Evolutionary conservation across 2,888 invertebrate species (phyloP).

Genomic region (Cantharis flavilabris): DNA sequence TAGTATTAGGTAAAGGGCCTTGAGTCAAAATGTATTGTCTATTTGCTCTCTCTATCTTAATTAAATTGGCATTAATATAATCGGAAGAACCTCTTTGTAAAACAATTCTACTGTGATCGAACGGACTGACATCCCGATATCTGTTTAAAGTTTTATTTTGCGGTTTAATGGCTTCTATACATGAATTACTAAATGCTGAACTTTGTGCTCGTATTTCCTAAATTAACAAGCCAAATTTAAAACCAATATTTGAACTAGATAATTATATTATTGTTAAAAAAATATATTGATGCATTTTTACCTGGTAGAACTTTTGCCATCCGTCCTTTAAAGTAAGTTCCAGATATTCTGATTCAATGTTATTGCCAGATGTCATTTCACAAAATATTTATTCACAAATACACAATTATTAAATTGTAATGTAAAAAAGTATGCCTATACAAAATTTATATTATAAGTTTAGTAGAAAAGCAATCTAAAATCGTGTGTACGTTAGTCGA

Average conservation of each 20-base stretch:
- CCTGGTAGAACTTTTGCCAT: constrained; percentile 76
- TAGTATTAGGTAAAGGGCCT: constrained; percentile 86
- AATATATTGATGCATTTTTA: constrained; percentile 44
- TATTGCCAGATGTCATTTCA: constrained; percentile 48
- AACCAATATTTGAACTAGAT: neutral
- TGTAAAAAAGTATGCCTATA: neutral
- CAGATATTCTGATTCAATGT: constrained; percentile 73
- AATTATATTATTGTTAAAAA: neutral
- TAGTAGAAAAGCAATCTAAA: neutral
- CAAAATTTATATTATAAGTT: neutral
- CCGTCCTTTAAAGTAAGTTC: constrained; percentile 71
- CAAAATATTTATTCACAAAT: constrained; percentile 12
- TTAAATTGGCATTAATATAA: constrained; percentile 94
- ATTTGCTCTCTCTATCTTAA: constrained; percentile 82
- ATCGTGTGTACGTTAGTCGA: constrained; percentile 5
- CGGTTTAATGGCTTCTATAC: constrained; percentile 73
- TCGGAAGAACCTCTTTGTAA: constrained; percentile 75
- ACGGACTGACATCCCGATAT: constrained; percentile 94
- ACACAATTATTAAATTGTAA: constrained; percentile 4
- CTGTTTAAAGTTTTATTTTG: constrained; percentile 84
- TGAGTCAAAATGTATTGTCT: constrained; percentile 94
- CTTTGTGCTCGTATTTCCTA: constrained; percentile 78
- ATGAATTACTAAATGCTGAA: constrained; percentile 65
- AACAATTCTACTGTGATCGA: constrained; percentile 89
- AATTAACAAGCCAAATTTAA: constrained; percentile 44